Percentiles rank a stretch among this genome's conserved stretches.
phyloP scores from a whole-genome alignment of 2,888 invertebrate species.

The Suillia variegata region DNA sequence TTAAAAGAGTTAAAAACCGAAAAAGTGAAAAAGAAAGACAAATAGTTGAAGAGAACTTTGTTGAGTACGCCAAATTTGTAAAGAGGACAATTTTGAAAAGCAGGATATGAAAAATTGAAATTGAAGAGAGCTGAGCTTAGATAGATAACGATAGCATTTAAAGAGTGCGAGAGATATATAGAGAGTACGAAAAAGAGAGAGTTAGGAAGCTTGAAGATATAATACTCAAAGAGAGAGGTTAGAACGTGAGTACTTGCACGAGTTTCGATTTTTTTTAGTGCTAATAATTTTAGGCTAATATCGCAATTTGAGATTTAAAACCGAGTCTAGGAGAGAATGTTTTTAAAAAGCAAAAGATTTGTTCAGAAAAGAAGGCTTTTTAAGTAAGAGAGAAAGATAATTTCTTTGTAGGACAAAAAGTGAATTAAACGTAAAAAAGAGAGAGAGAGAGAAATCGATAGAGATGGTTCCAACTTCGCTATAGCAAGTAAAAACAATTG shows the following conservation, averaged over 20 bases:
- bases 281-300: too few species aligned
- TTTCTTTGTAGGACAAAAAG: too few species aligned
- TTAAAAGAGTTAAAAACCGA: neutral
- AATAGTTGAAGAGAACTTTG: neutral
- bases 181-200: constrained; percentile 25
- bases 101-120: constrained; percentile 31
- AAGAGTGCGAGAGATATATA: constrained; percentile 17
- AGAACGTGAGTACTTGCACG: too few species aligned
- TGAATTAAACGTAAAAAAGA: too few species aligned
- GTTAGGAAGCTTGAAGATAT: constrained; percentile 18
- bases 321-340: too few species aligned
- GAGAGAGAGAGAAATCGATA: too few species aligned
- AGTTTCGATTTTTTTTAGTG: too few species aligned
- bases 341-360: constrained; percentile 22
- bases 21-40: neutral
- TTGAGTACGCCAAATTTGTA: too few species aligned
- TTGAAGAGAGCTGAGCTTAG: constrained; percentile 34
- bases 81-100: constrained; percentile 1
- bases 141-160: constrained; percentile 58
- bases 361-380: constrained; percentile 29
- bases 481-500: too few species aligned
- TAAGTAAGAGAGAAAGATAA: too few species aligned
- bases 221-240: constrained; percentile 8
- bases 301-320: too few species aligned
- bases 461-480: too few species aligned